Percentiles rank a stretch among this genome's conserved stretches.
Conservation (phyloP, 2,888 invertebrate species). For the Scaeva pyrastri region DNA sequence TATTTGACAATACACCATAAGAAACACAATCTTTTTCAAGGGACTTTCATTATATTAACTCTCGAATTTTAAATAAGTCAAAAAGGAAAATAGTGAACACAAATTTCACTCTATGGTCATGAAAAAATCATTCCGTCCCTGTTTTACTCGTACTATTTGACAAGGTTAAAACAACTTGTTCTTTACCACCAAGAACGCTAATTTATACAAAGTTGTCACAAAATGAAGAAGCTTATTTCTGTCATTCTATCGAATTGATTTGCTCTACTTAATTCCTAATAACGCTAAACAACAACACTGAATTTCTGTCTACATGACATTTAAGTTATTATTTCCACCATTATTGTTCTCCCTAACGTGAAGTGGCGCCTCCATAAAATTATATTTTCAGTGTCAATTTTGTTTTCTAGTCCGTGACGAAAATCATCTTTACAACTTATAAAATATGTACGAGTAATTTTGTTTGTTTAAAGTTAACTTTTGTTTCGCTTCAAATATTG, state of each 20-base stretch:
- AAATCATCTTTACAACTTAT: not conserved
- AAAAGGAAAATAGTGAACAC: too few species aligned
- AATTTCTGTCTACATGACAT: slow-evolving; percentile 2
- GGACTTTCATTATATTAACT: too few species aligned
- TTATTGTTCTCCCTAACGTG: not conserved
- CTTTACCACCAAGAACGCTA: too few species aligned
- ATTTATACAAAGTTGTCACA: not conserved
- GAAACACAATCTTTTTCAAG: too few species aligned
- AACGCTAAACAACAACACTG: not conserved
- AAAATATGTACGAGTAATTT: not conserved
- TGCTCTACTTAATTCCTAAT: slow-evolving; percentile 35
- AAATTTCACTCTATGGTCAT: too few species aligned
- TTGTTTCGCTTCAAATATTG: not conserved
- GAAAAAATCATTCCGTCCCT: too few species aligned
- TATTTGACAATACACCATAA: too few species aligned
- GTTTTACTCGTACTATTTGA: too few species aligned
- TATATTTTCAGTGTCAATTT: slow-evolving; percentile 20
- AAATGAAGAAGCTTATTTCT: not conserved
- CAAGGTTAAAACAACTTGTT: too few species aligned
- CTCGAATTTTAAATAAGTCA: too few species aligned
- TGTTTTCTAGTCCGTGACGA: slow-evolving; percentile 28
- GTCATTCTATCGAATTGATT: slow-evolving; percentile 6
- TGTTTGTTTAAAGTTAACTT: not conserved
- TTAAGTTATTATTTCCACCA: slow-evolving; percentile 54
- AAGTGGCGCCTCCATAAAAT: slow-evolving; percentile 17